These are phyloP conservation scores for Pampusana beccarii DNA, from an alignment of 2,113 vertebrate species.

Conservation along the genomic window DNA sequence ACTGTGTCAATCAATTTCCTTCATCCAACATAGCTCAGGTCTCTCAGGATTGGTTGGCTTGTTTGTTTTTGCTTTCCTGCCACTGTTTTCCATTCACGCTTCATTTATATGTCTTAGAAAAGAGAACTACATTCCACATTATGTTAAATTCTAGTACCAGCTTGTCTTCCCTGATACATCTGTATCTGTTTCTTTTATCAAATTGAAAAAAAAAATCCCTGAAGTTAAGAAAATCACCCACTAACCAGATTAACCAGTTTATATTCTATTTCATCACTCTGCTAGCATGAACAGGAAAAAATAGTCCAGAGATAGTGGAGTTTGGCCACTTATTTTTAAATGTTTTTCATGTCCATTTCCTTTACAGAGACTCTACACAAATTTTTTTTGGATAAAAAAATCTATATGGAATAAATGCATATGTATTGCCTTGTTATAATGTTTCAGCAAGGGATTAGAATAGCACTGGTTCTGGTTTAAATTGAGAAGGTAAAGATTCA, in stretches of 20 bases:
- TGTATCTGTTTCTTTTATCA: not conserved
- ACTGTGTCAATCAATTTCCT: not conserved
- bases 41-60: not conserved
- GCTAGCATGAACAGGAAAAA: not conserved
- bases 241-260: not conserved
- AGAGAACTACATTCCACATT: not conserved
- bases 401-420: not conserved
- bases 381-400: not conserved
- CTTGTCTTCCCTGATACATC: not conserved
- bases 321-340: not conserved
- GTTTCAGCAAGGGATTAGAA: not conserved
- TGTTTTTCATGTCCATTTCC: not conserved
- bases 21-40: not conserved
- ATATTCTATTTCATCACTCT: not conserved
- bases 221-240: not conserved
- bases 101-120: not conserved
- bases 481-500: not conserved
- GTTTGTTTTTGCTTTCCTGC: not conserved
- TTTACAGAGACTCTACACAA: not conserved
- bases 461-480: not conserved
- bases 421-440: not conserved
- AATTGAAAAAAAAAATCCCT: not conserved
- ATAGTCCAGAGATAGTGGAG: fast-evolving
- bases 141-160: not conserved
- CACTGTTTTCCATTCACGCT: not conserved